Evolutionary conservation across 2,797 vertebrate genomes (phyloP), one percentile per base, ranked within the genome.

Genomic region (Pipistrellus kuhlii): DNA sequence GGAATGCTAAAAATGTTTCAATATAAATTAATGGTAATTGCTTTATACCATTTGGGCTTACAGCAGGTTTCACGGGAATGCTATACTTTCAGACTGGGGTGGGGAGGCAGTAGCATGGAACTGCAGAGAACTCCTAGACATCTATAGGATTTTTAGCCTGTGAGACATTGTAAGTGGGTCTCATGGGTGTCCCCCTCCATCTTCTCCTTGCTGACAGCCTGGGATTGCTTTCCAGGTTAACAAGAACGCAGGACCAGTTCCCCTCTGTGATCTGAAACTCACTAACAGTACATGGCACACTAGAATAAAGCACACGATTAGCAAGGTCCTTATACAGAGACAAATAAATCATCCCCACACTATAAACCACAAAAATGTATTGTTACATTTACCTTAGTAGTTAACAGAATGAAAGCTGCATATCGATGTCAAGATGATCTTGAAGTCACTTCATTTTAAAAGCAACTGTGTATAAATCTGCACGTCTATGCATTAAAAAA

Each of bases 191-290:
- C 25, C 18, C 38, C 13, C 2, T 8, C 7, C 18, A 23, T 4
- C 32, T 77, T 81, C 3, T 12, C 1, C 27, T 5, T 1, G 0
- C 13, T 2, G 0, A n/a, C 10, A 10, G 17, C 10, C n/a, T 1
- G 1, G 25, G 32, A 6, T 32, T 12, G 5, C 0, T 3, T 9
- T 15, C 4, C 35, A 1, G 38, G 17, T 25, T 41, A 9, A 10
- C 0, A 9, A 15, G 48, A 21, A 23, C 2, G 30, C n/a, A 5
- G 38, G 46, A 11, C 3, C 0, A 0, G 41, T 10, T 27, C 23
- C 6, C 8, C 2, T n/a, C n/a, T 35, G 0, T 9, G 4, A 13
- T 9, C 25, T 6, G 46, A 82, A 53, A 25, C 25, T 38, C 69
- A 23, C 12, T 3, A 14, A 20, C 18, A 18, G 0, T 4, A 11